phyloP scores from a whole-genome alignment of 2,888 invertebrate genomes.

The Herminia tarsipennalis region DNA sequence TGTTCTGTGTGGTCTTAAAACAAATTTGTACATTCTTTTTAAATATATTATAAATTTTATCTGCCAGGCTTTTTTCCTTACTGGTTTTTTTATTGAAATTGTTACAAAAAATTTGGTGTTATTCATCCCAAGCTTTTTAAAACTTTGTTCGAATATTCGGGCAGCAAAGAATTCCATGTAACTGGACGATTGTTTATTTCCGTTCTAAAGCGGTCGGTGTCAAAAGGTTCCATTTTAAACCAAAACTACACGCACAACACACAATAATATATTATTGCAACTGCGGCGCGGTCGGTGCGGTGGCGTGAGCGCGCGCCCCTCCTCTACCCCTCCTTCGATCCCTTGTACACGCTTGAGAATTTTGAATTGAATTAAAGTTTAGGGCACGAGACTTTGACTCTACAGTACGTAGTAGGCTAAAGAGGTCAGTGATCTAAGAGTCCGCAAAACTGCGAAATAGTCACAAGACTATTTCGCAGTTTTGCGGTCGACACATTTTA shows the following conservation, averaged over 20 bases:
- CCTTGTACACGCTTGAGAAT: no score
- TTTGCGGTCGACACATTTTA: no score
- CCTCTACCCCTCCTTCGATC: no score
- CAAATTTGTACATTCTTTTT: no score
- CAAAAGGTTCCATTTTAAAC: neutral
- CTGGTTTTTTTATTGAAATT: neutral
- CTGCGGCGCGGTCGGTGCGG: no score
- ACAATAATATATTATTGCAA: neutral
- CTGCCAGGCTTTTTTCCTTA: neutral
- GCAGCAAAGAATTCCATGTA: neutral
- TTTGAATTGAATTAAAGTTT: no score
- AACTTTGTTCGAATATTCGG: constrained; percentile 4
- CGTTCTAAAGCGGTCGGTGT: constrained; percentile 7
- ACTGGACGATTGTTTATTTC: constrained; percentile 1
- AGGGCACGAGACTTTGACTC: no score
- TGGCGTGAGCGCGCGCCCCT: no score
- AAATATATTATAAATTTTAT: neutral
- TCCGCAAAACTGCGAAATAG: no score
- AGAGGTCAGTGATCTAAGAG: no score
- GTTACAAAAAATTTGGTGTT: neutral
- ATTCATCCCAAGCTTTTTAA: constrained; percentile 6
- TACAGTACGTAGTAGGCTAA: no score
- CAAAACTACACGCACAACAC: neutral
- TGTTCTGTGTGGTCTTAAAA: neutral
- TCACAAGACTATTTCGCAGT: no score